Base-by-base conservation (phyloP, 2,113 vertebrate species). In the Lutjanus erythropterus region DNA sequence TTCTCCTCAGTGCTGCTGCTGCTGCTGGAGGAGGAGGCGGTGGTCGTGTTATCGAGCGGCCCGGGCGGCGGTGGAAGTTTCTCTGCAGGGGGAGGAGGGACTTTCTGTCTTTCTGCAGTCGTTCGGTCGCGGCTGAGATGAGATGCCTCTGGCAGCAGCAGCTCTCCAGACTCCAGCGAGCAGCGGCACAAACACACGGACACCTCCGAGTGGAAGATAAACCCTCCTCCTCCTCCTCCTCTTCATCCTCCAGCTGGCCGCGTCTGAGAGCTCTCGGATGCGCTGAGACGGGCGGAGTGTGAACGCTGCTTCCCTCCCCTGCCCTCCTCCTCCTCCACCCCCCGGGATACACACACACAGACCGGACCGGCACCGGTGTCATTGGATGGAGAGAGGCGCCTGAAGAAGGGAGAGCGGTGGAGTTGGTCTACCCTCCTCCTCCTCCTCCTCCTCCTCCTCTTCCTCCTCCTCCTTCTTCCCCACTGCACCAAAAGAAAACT, bases 81-180 rank as follows among this genome's bases (percentile, higher is more conserved):
- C 94, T 78, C 92, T 93, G 91, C 92, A 94, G 94, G 93, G 93
- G 95, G 95, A 74, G 94, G 94, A 73, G 94, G 94, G 94, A 94
- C 93, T 95, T 66, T 47, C 16, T 95, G 62, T 47, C 16, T 65
- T 16, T 84, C 87, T 92, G 93, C 94, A 92, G 91, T 91, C 91
- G 64, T 23, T 62, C 33, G 27, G 80, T 85, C 67, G 87, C 83
- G 71, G 70, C 5, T 59, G 44, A 83, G 71, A 83, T 72, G 78
- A 87, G 37, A 92, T 86, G 92, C 89, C 65, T 80, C 78, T 59
- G 67, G 69, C 88, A 78, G 85, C 88, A 78, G 85, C 86, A 84
- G 66, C 75, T 77, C 68, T 55, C 60, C 83, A 78, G n/a, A 76
- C 70, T 84, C 82, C 70, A 67, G 82, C 75, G 44, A 65, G 75